phyloP scores from a whole-genome alignment of 2,113 vertebrate species.

The Tupaia tana region DNA sequence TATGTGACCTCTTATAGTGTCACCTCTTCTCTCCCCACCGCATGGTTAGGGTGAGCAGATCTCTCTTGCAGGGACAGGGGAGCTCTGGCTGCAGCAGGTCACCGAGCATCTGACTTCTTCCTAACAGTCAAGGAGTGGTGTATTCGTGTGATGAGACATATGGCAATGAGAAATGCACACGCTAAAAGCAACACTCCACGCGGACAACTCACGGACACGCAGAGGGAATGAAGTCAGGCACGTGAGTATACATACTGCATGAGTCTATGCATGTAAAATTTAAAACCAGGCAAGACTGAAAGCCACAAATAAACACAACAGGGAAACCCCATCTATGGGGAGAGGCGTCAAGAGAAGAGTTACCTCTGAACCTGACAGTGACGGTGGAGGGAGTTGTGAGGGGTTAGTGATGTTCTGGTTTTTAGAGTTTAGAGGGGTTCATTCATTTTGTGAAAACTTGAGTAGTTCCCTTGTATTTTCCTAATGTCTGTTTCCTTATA shows the following conservation, averaged over 20 bases:
- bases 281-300: neutral
- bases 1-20: neutral
- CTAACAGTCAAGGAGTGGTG: neutral
- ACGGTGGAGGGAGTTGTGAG: neutral
- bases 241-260: rapidly evolving
- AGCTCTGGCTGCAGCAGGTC: neutral
- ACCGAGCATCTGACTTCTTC: neutral
- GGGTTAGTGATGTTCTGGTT: neutral
- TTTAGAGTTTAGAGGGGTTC: too few relatives aligned
- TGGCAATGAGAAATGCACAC: neutral
- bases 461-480: neutral
- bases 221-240: neutral
- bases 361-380: neutral
- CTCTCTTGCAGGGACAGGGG: neutral
- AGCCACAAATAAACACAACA: neutral
- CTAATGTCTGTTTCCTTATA: neutral
- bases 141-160: neutral
- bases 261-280: neutral
- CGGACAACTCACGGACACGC: neutral
- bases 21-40: neutral
- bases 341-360: neutral
- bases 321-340: neutral
- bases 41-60: neutral
- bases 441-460: neutral
- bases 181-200: neutral